phyloP scores from a whole-genome alignment of 1,140 invertebrate genomes.

The Drosophila gunungcola region DNA sequence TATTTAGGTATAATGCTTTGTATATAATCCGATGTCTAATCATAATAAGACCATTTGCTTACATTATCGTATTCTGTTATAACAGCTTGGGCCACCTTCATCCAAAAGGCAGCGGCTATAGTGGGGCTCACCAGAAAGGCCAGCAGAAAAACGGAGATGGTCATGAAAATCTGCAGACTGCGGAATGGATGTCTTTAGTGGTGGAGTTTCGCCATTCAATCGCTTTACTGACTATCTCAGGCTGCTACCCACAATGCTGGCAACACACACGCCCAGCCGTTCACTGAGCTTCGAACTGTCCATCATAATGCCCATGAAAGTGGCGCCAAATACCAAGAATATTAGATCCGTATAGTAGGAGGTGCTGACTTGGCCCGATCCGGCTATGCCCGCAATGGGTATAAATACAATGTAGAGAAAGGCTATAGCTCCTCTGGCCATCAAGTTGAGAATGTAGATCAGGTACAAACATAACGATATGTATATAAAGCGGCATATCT shows the following conservation, averaged over 20 bases:
- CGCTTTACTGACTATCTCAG: constrained; percentile 27
- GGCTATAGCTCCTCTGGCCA: constrained; percentile 43
- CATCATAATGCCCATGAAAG: constrained; percentile 52
- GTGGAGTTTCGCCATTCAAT: background rate
- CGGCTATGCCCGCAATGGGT: constrained; percentile 38
- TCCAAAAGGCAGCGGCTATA: constrained; percentile 42
- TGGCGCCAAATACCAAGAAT: constrained; percentile 20
- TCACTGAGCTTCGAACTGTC: constrained; percentile 49
- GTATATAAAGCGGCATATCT: constrained; percentile 48
- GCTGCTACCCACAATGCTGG: constrained; percentile 17
- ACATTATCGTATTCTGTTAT: constrained; percentile 38
- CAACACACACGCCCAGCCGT: background rate
- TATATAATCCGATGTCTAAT: background rate
- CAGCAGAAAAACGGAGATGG: background rate
- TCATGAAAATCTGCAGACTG: constrained; percentile 45
- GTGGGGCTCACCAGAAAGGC: constrained; percentile 20
- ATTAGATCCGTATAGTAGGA: constrained; percentile 47
- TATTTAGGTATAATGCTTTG: too few species aligned
- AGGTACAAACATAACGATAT: constrained; percentile 31
- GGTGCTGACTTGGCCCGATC: constrained; percentile 8
- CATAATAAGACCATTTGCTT: background rate
- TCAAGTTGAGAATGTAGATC: constrained; percentile 57
- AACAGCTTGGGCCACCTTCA: constrained; percentile 53
- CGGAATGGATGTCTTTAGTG: background rate
- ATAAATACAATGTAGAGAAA: constrained; percentile 53